Evolutionary conservation across 2,113 vertebrate species (phyloP).

Genomic region (Bostrychus sinensis): DNA sequence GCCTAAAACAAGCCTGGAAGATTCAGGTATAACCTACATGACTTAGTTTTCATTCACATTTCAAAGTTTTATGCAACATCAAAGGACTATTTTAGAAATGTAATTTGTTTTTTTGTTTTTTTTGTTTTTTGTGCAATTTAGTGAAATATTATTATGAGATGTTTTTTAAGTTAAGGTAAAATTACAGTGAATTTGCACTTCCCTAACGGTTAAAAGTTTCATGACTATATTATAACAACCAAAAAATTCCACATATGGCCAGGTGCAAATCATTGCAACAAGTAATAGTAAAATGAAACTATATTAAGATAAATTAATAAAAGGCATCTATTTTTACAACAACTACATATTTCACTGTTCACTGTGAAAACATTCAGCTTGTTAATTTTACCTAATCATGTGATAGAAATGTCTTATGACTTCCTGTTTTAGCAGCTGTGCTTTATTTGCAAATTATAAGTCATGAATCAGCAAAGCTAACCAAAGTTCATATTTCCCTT

Average conservation of each 20-base stretch:
- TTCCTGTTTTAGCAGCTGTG: slow-evolving; percentile 70
- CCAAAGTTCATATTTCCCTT: slow-evolving; percentile 37
- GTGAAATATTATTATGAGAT: too few species aligned
- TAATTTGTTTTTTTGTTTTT: too few species aligned
- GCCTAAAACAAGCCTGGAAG: too few species aligned
- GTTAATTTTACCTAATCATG: slow-evolving; percentile 45
- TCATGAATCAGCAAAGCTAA: not conserved
- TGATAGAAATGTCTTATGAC: slow-evolving; percentile 48
- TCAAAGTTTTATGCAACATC: too few species aligned
- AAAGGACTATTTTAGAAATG: too few species aligned
- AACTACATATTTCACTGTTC: not conserved
- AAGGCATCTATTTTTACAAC: not conserved
- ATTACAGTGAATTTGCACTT: not conserved
- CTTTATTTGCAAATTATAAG: slow-evolving; percentile 11
- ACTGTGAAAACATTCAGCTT: not conserved
- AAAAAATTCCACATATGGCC: too few species aligned
- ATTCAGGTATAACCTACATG: too few species aligned
- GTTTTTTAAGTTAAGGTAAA: not conserved
- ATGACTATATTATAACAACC: too few species aligned
- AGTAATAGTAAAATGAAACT: not conserved
- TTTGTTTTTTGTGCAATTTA: too few species aligned
- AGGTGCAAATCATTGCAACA: not conserved
- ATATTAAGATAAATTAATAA: not conserved
- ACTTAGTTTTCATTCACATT: too few species aligned
- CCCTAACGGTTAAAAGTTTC: not conserved